Conservation (phyloP, 2,797 vertebrate genomes). For the Prionace glauca region DNA sequence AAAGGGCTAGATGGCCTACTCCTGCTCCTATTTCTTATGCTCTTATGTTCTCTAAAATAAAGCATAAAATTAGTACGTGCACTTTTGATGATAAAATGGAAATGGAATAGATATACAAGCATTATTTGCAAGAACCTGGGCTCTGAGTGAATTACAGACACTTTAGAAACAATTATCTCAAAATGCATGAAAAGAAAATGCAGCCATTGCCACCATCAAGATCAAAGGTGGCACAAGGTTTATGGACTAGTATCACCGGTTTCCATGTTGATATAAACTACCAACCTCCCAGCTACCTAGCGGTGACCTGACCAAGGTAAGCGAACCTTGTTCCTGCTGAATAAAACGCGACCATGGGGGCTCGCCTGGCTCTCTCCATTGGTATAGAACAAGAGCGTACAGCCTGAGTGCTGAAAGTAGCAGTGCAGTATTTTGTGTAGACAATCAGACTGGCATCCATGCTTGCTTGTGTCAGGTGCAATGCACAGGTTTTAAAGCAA, state of each 20-base stretch:
- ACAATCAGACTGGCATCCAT: too few species aligned
- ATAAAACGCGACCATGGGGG: background rate
- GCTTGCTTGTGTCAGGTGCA: background rate
- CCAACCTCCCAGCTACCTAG: background rate
- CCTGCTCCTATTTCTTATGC: too few species aligned
- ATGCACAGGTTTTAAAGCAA: too few species aligned
- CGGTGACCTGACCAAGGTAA: background rate
- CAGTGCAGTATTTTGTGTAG: background rate
- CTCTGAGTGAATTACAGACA: background rate
- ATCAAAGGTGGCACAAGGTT: background rate
- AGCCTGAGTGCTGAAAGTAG: background rate
- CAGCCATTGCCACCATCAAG: background rate
- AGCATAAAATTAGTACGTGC: background rate
- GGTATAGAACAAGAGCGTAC: background rate
- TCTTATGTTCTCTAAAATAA: background rate
- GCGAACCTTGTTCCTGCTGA: background rate
- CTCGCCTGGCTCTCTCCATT: background rate
- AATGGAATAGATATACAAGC: background rate
- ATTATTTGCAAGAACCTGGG: background rate
- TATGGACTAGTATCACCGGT: background rate
- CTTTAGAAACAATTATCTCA: background rate
- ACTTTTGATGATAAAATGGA: background rate
- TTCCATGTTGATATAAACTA: background rate
- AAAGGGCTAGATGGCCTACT: too few species aligned
- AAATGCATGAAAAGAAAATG: background rate